A percentile compares a stretch with the other conserved stretches of the same genome.
Conservation (phyloP, 2,113 vertebrate genomes). For the Cavia aperea region DNA sequence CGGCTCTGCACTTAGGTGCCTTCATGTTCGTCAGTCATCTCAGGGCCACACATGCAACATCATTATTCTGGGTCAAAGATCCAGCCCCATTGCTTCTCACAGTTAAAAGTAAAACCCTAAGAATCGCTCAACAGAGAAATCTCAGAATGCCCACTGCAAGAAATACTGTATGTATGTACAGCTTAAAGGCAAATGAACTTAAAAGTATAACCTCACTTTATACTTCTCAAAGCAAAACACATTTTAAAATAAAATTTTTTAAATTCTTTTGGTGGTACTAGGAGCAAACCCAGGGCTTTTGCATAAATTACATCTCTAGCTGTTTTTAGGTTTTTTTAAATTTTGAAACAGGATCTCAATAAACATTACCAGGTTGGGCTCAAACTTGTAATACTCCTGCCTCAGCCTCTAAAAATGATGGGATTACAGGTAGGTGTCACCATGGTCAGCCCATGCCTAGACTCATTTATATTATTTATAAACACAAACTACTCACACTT, state of each 20-base stretch:
- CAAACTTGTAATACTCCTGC: neutral
- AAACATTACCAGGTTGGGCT: neutral
- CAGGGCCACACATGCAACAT: neutral
- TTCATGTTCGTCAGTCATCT: too few relatives aligned
- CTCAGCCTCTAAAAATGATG: neutral
- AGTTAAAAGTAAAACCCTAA: neutral
- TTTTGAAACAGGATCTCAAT: neutral
- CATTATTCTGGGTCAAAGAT: neutral
- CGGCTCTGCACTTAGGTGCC: too few relatives aligned
- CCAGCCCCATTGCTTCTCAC: neutral
- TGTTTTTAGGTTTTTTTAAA: neutral
- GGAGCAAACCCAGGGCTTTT: neutral
- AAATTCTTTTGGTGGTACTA: neutral
- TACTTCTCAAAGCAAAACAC: neutral
- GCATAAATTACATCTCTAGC: neutral
- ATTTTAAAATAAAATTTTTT: neutral
- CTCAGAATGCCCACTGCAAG: neutral
- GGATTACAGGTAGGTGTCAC: neutral
- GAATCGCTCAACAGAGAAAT: neutral
- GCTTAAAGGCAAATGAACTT: neutral
- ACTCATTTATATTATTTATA: neutral
- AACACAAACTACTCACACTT: neutral
- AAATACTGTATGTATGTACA: neutral
- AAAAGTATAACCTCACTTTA: neutral
- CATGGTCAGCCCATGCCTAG: neutral